Evolutionary conservation across 2,797 vertebrate species (phyloP).

Genomic region (Mormyrops attenuatus): DNA sequence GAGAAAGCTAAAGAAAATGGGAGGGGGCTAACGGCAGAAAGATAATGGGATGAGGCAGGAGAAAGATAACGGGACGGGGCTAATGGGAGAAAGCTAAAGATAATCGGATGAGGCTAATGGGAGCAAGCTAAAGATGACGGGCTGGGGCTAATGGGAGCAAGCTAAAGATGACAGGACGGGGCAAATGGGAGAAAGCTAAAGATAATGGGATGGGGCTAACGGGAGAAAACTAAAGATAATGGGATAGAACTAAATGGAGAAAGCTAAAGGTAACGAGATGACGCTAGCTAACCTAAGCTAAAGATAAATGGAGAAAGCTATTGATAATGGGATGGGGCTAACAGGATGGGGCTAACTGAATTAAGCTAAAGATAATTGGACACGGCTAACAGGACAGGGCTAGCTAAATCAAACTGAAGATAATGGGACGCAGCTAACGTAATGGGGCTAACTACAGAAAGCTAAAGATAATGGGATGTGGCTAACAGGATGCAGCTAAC

Average conservation of each 20-base stretch:
- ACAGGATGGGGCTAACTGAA: not conserved
- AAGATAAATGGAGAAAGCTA: not conserved
- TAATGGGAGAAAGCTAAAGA: not conserved
- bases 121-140: not conserved
- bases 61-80: not conserved
- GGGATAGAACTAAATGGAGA: not conserved
- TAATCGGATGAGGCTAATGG: not conserved
- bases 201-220: not conserved
- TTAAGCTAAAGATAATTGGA: too few relatives aligned
- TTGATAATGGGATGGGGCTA: not conserved
- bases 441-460: too few relatives aligned
- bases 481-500: not conserved
- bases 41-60: too few relatives aligned
- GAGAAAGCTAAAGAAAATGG: not conserved
- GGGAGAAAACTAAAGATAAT: not conserved
- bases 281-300: not conserved
- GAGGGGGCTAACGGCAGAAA: too few relatives aligned
- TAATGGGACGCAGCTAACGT: too few relatives aligned
- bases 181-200: not conserved
- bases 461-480: not conserved
- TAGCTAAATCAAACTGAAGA: too few relatives aligned
- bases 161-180: not conserved
- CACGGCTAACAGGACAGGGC: too few relatives aligned
- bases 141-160: not conserved
- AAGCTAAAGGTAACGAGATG: not conserved